These are phyloP conservation scores for Corynorhinus townsendii DNA, from an alignment of 2,113 vertebrate species.

Conservation along the genomic window DNA sequence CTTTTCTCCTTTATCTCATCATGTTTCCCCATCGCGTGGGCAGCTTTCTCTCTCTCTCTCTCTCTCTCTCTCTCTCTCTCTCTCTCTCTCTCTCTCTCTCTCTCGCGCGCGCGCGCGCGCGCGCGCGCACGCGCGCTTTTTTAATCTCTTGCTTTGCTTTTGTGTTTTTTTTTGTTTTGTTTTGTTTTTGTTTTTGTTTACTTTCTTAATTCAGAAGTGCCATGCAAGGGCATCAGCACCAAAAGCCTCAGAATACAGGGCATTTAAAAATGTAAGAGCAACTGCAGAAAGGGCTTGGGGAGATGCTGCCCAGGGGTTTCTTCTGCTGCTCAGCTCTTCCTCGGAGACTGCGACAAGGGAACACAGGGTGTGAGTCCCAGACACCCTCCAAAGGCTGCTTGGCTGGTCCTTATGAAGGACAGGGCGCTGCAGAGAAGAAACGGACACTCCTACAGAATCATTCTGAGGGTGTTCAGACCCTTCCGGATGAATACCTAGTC, in stretches of 20 bases:
- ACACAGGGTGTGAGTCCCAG: neutral
- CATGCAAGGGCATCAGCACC: neutral
- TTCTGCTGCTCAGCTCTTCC: neutral
- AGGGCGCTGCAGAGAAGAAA: neutral
- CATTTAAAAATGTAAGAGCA: neutral
- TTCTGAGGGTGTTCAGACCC: neutral
- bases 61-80: too few species aligned
- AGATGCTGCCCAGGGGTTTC: neutral
- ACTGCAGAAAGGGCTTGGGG: neutral
- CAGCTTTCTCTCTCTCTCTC: neutral
- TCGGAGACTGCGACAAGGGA: neutral
- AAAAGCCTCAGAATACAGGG: neutral
- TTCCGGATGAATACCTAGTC: too few species aligned
- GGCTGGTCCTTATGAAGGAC: neutral
- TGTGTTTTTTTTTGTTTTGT: neutral
- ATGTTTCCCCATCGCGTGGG: neutral
- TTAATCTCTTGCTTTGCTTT: neutral
- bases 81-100: too few species aligned
- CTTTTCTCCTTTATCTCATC: neutral
- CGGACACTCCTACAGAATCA: accelerated
- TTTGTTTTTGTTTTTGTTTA: neutral
- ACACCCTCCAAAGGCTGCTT: accelerated
- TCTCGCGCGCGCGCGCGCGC: too few species aligned
- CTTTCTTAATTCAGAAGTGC: neutral
- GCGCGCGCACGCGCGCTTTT: too few species aligned